phyloP scores from a whole-genome alignment of 2,888 invertebrate species.

The Chalcosyrphus nemorum region DNA sequence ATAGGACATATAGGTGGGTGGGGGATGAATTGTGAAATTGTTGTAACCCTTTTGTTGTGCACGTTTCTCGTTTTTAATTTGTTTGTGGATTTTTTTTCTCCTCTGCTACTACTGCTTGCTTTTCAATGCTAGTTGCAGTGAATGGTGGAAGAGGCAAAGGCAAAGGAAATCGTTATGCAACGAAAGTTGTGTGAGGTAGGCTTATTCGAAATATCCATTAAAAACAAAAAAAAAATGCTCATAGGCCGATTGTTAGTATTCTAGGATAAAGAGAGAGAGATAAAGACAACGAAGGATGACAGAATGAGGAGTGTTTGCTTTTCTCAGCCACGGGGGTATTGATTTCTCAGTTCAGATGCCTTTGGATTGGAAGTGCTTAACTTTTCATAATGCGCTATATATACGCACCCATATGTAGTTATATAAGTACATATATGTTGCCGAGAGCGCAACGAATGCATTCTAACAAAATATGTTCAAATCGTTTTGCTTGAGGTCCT shows the following conservation, averaged over 20 bases:
- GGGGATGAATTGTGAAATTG: conserved; percentile 36
- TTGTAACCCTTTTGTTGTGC: conserved; percentile 48
- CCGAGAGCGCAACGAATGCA: too few species aligned
- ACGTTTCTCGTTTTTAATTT: conserved; percentile 41
- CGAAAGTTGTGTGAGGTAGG: conserved; percentile 38
- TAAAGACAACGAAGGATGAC: background rate
- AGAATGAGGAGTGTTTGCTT: background rate
- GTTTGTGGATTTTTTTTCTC: conserved; percentile 20
- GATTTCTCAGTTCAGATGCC: conserved; percentile 33
- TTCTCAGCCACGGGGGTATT: conserved; percentile 18
- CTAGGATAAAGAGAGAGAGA: background rate
- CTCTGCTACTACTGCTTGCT: background rate
- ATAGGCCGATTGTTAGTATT: conserved; percentile 32
- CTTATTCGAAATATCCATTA: conserved; percentile 52
- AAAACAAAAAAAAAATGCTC: conserved; percentile 16
- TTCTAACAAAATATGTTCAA: too few species aligned
- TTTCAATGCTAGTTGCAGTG: background rate
- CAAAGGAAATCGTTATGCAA: conserved; percentile 55
- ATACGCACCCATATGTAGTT: background rate
- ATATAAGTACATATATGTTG: too few species aligned
- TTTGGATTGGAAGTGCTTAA: background rate
- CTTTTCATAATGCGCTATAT: background rate
- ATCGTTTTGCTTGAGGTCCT: too few species aligned
- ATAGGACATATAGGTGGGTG: background rate
- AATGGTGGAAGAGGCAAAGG: conserved; percentile 16